Conservation (phyloP, 1,140 invertebrate genomes). For the Tetramorium simillimum region DNA sequence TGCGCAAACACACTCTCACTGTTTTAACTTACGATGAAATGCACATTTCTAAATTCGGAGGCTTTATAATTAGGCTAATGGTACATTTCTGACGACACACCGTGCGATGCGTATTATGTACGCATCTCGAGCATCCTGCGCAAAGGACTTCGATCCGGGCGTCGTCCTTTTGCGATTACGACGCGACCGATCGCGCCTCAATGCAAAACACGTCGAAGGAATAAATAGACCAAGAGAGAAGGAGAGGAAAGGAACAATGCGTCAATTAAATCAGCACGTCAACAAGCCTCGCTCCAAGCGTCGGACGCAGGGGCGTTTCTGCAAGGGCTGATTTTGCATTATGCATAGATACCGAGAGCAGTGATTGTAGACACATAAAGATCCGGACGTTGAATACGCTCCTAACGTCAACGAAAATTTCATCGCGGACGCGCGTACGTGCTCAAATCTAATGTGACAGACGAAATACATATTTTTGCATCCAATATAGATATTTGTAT, state of each 20-base stretch:
- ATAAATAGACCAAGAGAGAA: background rate
- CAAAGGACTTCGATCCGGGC: background rate
- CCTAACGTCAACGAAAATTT: background rate
- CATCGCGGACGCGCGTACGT: background rate
- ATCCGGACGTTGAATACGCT: background rate
- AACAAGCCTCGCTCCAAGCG: conserved; percentile 25
- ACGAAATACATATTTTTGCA: background rate
- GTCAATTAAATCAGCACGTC: conserved; percentile 68
- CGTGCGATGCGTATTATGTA: background rate
- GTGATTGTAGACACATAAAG: conserved; percentile 18
- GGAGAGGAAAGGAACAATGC: conserved; percentile 37
- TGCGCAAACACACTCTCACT: background rate
- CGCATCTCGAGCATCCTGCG: conserved; percentile 15
- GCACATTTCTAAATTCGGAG: background rate
- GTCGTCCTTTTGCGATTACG: conserved; percentile 23
- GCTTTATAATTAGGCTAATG: conserved; percentile 17
- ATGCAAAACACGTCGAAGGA: background rate
- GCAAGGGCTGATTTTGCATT: conserved; percentile 24
- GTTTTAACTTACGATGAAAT: background rate
- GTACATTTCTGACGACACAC: background rate
- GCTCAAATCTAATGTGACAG: background rate
- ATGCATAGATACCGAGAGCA: conserved; percentile 6
- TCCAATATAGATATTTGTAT: background rate
- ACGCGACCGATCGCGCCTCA: conserved; percentile 17
- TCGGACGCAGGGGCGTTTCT: background rate